These are phyloP conservation scores for Heterochromis multidens DNA, from an alignment of 2,113 vertebrate species.

Conservation along the genomic window DNA sequence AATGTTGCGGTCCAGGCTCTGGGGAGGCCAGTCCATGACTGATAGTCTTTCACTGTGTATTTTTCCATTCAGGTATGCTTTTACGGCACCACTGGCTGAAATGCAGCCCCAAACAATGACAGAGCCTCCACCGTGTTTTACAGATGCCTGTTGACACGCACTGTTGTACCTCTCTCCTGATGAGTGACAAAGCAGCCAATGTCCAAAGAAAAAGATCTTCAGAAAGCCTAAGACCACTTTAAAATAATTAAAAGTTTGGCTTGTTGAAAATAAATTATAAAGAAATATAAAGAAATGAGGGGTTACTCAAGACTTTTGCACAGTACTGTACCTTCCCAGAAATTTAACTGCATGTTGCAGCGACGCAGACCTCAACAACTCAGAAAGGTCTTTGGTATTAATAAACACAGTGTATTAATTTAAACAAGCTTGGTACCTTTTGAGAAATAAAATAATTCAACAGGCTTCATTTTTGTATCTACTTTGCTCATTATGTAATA, in stretches of 20 bases:
- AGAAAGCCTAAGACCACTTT: background rate
- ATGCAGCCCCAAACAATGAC: background rate
- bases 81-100: accelerated
- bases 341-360: too few relatives aligned
- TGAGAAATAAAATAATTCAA: too few relatives aligned
- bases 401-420: too few relatives aligned
- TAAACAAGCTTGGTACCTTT: too few relatives aligned
- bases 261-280: too few relatives aligned
- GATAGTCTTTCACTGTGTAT: background rate
- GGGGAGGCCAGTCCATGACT: background rate
- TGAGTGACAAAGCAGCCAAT: background rate
- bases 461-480: too few relatives aligned
- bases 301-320: too few relatives aligned
- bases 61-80: background rate
- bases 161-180: background rate
- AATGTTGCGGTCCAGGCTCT: background rate
- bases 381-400: too few relatives aligned
- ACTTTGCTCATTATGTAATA: too few relatives aligned
- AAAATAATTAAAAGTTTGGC: accelerated
- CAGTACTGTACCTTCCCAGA: too few relatives aligned
- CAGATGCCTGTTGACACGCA: background rate
- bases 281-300: too few relatives aligned
- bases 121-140: accelerated
- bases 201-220: background rate
- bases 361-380: too few relatives aligned